phyloP scores from a whole-genome alignment of 2,797 vertebrate species.

The Hydrophis major region DNA sequence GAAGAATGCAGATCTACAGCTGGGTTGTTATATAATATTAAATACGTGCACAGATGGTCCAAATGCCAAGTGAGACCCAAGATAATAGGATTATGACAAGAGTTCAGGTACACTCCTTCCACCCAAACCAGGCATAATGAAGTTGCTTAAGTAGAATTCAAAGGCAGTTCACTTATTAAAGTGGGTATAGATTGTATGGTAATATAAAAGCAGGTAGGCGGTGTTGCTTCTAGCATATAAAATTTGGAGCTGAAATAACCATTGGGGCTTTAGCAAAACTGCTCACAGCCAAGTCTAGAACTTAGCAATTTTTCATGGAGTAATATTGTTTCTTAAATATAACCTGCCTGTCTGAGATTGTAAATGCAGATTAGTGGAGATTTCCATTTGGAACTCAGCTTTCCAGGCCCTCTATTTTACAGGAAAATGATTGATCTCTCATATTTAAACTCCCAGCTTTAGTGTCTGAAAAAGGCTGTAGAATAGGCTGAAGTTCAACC shows the following conservation, averaged over 20 bases:
- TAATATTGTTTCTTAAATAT: background rate
- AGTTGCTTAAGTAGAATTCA: background rate
- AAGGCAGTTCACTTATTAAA: background rate
- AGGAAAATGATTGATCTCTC: background rate
- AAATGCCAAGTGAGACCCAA: background rate
- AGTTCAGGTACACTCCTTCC: background rate
- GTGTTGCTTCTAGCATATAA: background rate
- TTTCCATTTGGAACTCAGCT: background rate
- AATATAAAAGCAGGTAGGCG: background rate
- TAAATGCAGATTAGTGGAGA: background rate
- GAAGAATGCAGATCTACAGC: background rate
- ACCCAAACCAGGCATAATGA: background rate
- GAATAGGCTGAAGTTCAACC: background rate
- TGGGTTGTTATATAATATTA: background rate
- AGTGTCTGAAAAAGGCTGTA: background rate
- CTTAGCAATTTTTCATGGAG: background rate
- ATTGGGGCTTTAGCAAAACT: background rate
- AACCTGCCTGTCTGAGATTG: background rate
- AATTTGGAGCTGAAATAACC: background rate
- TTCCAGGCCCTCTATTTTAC: background rate
- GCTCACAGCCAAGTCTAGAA: background rate
- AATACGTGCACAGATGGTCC: background rate
- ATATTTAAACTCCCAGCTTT: background rate
- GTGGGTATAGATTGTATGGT: background rate
- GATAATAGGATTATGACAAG: background rate